Percentiles rank a stretch among this genome's conserved stretches.
These are phyloP conservation scores for Hippopotamyrus pictus DNA, from an alignment of 2,797 vertebrate species.

Conservation along the genomic window DNA sequence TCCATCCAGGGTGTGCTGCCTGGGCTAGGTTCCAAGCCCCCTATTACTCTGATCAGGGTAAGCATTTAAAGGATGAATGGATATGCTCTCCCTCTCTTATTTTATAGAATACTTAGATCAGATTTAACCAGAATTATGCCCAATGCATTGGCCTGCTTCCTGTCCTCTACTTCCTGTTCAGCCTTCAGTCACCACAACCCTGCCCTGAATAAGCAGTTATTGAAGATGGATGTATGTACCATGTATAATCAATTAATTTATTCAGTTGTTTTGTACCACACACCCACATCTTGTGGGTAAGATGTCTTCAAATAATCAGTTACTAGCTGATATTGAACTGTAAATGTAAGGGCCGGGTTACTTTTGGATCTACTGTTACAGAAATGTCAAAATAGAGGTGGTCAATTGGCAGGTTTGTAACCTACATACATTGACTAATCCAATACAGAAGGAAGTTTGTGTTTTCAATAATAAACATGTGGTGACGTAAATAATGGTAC, in stretches of 20 bases:
- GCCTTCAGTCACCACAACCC: background rate
- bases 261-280: background rate
- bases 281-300: background rate
- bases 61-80: background rate
- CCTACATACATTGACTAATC: background rate
- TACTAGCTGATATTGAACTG: background rate
- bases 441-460: background rate
- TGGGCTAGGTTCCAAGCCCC: background rate
- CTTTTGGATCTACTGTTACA: background rate
- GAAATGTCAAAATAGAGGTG: background rate
- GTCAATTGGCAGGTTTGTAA: slow-evolving; percentile 5
- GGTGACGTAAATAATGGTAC: background rate
- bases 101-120: background rate
- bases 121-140: background rate
- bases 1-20: background rate
- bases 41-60: background rate
- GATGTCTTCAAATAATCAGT: background rate
- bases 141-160: background rate
- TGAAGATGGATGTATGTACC: background rate
- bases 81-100: background rate
- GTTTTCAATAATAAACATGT: slow-evolving; percentile 13
- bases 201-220: background rate
- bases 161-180: background rate
- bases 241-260: background rate
- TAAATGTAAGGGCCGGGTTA: background rate